These are phyloP conservation scores for Daktulosphaira vitifoliae DNA, from an alignment of 1,140 invertebrate species.

Conservation along the genomic window DNA sequence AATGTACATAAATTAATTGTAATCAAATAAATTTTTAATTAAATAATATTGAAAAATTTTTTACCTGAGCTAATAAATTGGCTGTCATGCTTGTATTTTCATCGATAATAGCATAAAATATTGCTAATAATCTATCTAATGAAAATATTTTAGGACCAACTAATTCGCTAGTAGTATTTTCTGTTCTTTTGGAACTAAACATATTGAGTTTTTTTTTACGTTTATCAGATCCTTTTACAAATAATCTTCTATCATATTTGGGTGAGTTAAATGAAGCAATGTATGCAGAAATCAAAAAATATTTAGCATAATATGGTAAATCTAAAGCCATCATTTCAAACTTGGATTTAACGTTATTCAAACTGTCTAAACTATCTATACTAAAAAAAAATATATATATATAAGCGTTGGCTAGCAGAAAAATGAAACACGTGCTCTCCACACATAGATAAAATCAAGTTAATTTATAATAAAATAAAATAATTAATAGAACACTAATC, in stretches of 20 bases:
- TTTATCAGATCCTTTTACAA: constrained; percentile 64
- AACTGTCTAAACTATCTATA: constrained; percentile 10
- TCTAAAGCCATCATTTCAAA: constrained; percentile 50
- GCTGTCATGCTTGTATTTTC: constrained; percentile 72
- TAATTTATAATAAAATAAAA: too few relatives aligned
- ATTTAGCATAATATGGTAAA: constrained; percentile 81
- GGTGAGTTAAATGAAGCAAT: constrained; percentile 83
- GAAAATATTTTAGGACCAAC: constrained; percentile 69
- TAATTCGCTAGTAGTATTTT: constrained; percentile 45
- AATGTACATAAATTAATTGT: neutral
- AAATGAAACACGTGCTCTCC: too few relatives aligned
- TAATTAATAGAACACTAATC: too few relatives aligned
- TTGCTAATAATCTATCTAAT: constrained; percentile 74
- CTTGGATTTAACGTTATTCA: constrained; percentile 35
- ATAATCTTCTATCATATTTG: constrained; percentile 73
- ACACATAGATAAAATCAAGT: too few relatives aligned
- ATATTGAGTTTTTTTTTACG: constrained; percentile 40
- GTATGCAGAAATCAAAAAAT: constrained; percentile 77
- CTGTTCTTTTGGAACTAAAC: constrained; percentile 48
- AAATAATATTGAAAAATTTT: too few relatives aligned
- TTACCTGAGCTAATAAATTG: constrained; percentile 48
- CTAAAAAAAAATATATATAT: too few relatives aligned
- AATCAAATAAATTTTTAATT: neutral
- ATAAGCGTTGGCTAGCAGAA: too few relatives aligned
- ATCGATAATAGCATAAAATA: constrained; percentile 83